Base-by-base conservation (phyloP, 1,140 invertebrate genomes). In the Drosophila obscura region DNA sequence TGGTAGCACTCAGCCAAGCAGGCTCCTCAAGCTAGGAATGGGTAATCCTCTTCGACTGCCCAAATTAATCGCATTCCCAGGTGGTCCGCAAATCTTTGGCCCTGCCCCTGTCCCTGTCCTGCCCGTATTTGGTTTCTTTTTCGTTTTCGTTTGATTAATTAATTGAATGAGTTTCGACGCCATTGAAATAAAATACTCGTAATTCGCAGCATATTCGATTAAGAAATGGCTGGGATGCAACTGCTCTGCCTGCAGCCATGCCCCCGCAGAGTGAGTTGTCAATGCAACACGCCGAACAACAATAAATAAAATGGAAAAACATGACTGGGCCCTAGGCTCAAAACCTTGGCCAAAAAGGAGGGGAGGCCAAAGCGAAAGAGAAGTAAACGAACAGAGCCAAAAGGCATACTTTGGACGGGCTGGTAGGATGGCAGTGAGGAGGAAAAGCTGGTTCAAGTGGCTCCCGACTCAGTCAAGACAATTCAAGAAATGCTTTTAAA, bases 401-500 rank as follows among this genome's bases (percentile, higher is more conserved):
- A 13, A 52, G 49, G 28, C 11, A 39, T 22, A 16, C 56, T 39
- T 2, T 16, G 26, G 39, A 31, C 35, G 11, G 15, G 8, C 4
- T n/a, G n/a, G n/a, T n/a, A 28, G 49, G 8, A 8, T 62, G 24
- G 7, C n/a, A 13, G 63, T 19, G 35, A 41, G 22, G 43, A 13
- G 52, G 31, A 48, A 28, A 39, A 19, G 45, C 50, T 53, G 73
- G 69, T 71, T 77, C 77, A 85, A 85, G 81, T 85, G 78, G 74
- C 62, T 80, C 44, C 53, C 53, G 51, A 39, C 43, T 28, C 67
- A 84, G 80, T 85, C 81, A 79, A 87, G 82, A 85, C 82, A 87
- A 87, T 88, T 87, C 83, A 63, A 75, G 65, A 82, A 87, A 85
- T 88, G 78, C 82, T 82, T 82, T 85, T 88, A 85, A 85, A 82